These are phyloP conservation scores for Calonectris borealis DNA, from an alignment of 2,113 vertebrate genomes.

Conservation along the genomic window DNA sequence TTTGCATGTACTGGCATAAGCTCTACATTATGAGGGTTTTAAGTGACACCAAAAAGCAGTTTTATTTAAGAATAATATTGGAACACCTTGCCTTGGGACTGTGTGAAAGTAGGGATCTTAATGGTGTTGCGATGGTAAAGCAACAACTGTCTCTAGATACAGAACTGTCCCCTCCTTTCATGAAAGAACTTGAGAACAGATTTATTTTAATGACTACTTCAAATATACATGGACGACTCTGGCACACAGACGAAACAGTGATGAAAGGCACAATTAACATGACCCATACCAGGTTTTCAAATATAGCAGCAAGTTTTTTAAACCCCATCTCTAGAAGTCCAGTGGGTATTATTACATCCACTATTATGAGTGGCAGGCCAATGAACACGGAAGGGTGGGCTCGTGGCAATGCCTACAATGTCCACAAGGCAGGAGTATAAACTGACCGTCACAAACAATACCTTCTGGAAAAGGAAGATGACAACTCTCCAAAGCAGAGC, in stretches of 20 bases:
- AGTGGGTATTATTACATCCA: slow-evolving; percentile 6
- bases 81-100: neutral
- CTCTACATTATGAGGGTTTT: slow-evolving; percentile 5
- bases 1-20: slow-evolving; percentile 31
- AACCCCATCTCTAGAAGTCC: slow-evolving; percentile 45
- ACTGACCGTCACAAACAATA: neutral
- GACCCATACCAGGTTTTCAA: slow-evolving; percentile 68
- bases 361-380: neutral
- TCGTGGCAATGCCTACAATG: neutral
- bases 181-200: neutral
- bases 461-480: neutral
- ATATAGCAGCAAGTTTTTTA: slow-evolving; percentile 75
- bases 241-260: slow-evolving; percentile 78
- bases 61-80: neutral
- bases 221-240: slow-evolving; percentile 76
- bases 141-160: neutral
- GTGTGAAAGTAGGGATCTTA: neutral
- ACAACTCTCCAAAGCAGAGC: neutral
- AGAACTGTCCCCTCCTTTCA: neutral
- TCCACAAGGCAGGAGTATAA: slow-evolving; percentile 11
- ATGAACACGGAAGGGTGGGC: neutral
- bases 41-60: slow-evolving; percentile 32
- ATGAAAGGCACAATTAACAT: slow-evolving; percentile 91
- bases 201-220: slow-evolving; percentile 74
- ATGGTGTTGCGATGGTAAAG: neutral